These are phyloP conservation scores for Cryptocephalus primarius DNA, from an alignment of 2,888 invertebrate genomes.

Conservation along the genomic window DNA sequence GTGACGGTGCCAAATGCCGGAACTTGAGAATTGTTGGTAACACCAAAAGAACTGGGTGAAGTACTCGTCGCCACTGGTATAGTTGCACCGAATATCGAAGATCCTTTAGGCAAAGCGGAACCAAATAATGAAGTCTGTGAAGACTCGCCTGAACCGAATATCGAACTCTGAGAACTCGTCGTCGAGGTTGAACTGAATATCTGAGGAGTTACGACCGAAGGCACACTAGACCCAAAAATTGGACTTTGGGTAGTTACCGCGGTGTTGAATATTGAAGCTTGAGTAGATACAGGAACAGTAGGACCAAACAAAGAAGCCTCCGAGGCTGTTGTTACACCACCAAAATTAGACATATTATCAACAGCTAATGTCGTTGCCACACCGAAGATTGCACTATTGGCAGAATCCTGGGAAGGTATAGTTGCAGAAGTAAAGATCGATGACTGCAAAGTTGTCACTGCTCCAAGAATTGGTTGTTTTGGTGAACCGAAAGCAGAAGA, in stretches of 20 bases:
- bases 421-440: too few relatives aligned
- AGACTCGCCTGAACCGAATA: neutral
- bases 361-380: too few relatives aligned
- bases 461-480: too few relatives aligned
- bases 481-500: conserved; percentile 6
- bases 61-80: too few relatives aligned
- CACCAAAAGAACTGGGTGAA: too few relatives aligned
- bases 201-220: neutral
- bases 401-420: too few relatives aligned
- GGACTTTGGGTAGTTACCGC: neutral
- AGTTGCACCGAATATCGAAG: conserved; percentile 2
- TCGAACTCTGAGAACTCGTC: neutral
- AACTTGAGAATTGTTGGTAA: too few relatives aligned
- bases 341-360: too few relatives aligned
- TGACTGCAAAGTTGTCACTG: too few relatives aligned
- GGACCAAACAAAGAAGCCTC: neutral
- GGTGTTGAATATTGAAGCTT: conserved; percentile 2
- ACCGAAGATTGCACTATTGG: too few relatives aligned
- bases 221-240: neutral
- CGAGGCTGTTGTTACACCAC: too few relatives aligned
- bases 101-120: neutral
- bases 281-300: conserved; percentile 1
- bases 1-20: conserved; percentile 3
- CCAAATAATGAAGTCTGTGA: conserved; percentile 2
- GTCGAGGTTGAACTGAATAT: neutral